Base-by-base conservation (phyloP, 2,113 vertebrate genomes). In the Nettapus auritus region DNA sequence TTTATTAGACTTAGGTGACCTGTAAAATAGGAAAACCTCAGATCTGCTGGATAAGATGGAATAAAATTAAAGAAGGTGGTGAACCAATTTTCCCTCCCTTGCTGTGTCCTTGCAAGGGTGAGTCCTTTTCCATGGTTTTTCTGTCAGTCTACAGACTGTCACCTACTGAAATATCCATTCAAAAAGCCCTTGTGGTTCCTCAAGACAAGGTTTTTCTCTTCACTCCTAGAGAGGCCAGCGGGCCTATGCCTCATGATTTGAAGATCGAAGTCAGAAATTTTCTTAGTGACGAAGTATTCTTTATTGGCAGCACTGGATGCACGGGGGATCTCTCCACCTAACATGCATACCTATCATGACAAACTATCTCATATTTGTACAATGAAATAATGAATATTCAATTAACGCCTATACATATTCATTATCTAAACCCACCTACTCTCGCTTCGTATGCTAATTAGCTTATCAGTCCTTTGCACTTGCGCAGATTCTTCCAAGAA, bases 1-100 rank as follows among this genome's bases (percentile, higher is more conserved):
- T 94, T 90, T 96, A 91, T 95, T 93, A 92, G n/a, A 85, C 66
- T 44, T 76, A 44, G 21, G 31, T 94, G 93, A 96, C 94, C 86
- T 89, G 44, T 76, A 57, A 93, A 89, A 91, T 82, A 66, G 21
- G 62, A 93, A 76, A 73, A 84, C 20, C 34, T 76, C 77, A 76
- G 66, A 82, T 89, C 74, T 95, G 91, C 93, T 91, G 29, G 89
- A n/a, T 94, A 79, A 91, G 87, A 66, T n/a, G 14, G n/a, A 79
- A 87, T 76, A 81, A 93, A 95, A 94, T 64, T 90, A 73, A 93
- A 34, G 20, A 63, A 21, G 11, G 78, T 68, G 33, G 16, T 44
- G 59, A 95, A 75, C 4, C 3, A 11, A 13, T 87, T 89, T 81
- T 86, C 38, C 26, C 8, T 71, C 68, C 33, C 33, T 89, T 5